Base-by-base conservation (phyloP, 2,888 invertebrate species). In the Acrocera orbiculus region DNA sequence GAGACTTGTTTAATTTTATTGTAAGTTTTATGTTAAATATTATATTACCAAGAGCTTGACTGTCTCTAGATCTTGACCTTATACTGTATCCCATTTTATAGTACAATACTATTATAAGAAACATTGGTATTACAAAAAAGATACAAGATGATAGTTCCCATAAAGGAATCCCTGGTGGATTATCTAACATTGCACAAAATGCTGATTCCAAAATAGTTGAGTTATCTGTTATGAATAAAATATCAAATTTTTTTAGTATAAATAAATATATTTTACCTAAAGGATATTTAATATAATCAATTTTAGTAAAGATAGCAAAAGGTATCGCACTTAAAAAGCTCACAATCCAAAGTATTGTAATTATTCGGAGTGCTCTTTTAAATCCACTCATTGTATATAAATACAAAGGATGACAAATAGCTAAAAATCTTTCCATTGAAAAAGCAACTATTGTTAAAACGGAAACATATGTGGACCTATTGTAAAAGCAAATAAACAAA, bases 401-500 rank as follows among this genome's bases (percentile, higher is more conserved):
- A 50, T 76, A 74, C 25, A 90, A 62, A 0, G 90, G 89, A 54
- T 87, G 81, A 53, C 90, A 90, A 50, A 90, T 89, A 20, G 89
- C 89, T 43, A 89, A 62, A 63, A 87, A 86, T 27, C 90, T 69
- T 62, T 90, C 90, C 60, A 81, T 73, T 1, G 89, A 87, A 61
- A 90, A 90, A 4, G 86, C 85, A 27, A 87, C 85, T 45, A 90
- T 89, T 16, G 89, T 90, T 50, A 90, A 62, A 30, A 89, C 83
- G 2, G 89, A 89, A 2, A 85, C 86, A 58, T 89, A 87, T 1
- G 85, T 80, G 1, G 86, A 83, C 58, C 85, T 85, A 62, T 6
- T 9, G 25, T 11, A 30, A 13, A 10, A 28, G 35, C 22, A 11
- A 31, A 14, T 28, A 16, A 24, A 24, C 19, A 15, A 24, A 27